Evolutionary conservation across 2,888 invertebrate genomes (phyloP).

Genomic region (Cataglyphis albicans): DNA sequence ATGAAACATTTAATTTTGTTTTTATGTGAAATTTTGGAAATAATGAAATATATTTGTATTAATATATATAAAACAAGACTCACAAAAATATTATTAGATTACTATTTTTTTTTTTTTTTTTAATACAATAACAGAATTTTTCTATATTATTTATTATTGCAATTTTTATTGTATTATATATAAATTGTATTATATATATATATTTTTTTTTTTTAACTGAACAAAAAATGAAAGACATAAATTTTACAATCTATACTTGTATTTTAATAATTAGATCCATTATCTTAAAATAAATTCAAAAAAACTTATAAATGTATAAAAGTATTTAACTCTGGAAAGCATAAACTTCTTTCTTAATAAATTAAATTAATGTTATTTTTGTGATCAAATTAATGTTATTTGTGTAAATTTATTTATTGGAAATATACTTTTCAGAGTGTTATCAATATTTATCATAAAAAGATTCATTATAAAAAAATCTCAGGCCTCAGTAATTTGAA

Average conservation of each 20-base stretch:
- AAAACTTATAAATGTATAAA: not conserved
- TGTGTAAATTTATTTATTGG: slow-evolving; percentile 22
- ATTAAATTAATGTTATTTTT: slow-evolving; percentile 26
- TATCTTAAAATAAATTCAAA: not conserved
- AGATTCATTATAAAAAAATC: slow-evolving; percentile 1
- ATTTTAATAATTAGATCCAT: not conserved
- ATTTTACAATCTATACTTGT: not conserved
- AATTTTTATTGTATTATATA: not conserved
- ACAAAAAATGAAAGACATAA: not conserved
- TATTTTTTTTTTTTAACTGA: not conserved
- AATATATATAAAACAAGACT: not conserved
- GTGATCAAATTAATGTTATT: no score
- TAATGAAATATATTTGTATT: not conserved
- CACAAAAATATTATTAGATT: not conserved
- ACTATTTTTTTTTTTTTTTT: not conserved
- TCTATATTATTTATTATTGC: not conserved
- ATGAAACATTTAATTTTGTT: not conserved
- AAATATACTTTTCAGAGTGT: slow-evolving; percentile 9
- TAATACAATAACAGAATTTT: not conserved
- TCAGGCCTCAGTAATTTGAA: not conserved
- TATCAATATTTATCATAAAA: slow-evolving; percentile 9
- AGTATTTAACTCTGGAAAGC: not conserved
- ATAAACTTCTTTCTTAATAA: not conserved
- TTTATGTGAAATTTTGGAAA: no score
- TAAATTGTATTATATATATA: not conserved